These are phyloP conservation scores for Nemotelus pantherinus DNA, from an alignment of 2,888 invertebrate genomes.

Conservation along the genomic window DNA sequence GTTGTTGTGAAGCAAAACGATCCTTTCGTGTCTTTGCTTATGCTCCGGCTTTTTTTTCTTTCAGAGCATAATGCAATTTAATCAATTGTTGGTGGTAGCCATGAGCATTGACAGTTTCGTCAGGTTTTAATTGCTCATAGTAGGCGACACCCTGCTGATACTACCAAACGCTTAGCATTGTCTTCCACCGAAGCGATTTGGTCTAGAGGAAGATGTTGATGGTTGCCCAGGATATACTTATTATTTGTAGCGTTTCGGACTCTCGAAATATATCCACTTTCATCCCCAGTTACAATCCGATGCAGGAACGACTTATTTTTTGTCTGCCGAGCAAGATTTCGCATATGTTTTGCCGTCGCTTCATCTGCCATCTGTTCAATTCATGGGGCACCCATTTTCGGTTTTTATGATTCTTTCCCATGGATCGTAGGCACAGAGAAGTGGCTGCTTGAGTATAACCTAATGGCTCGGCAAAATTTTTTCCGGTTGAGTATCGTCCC, in stretches of 20 bases:
- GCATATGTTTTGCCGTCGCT: slow-evolving; percentile 6
- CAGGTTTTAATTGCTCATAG: slow-evolving; percentile 5
- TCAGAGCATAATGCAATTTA: background rate
- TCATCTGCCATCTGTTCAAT: background rate
- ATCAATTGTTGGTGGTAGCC: slow-evolving; percentile 23
- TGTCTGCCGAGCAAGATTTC: slow-evolving; percentile 4
- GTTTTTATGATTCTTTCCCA: background rate
- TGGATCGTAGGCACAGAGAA: background rate
- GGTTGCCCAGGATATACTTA: too few relatives aligned
- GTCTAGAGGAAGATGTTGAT: background rate
- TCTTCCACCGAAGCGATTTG: slow-evolving; percentile 4
- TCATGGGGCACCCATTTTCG: slow-evolving; percentile 18
- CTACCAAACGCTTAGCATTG: slow-evolving; percentile 24
- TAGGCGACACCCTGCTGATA: slow-evolving; percentile 16
- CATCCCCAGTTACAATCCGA: background rate
- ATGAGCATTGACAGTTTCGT: slow-evolving; percentile 24
- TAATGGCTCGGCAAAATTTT: background rate
- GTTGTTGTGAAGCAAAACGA: slow-evolving; percentile 29
- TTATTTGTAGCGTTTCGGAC: background rate
- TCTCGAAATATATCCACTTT: background rate
- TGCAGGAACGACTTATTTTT: slow-evolving; percentile 4
- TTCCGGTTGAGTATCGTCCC: background rate
- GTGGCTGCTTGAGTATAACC: background rate
- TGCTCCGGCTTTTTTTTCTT: slow-evolving; percentile 11
- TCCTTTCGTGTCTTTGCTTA: slow-evolving; percentile 22